Conservation (phyloP, 1,140 invertebrate species). For the Euborellia annulipes region DNA sequence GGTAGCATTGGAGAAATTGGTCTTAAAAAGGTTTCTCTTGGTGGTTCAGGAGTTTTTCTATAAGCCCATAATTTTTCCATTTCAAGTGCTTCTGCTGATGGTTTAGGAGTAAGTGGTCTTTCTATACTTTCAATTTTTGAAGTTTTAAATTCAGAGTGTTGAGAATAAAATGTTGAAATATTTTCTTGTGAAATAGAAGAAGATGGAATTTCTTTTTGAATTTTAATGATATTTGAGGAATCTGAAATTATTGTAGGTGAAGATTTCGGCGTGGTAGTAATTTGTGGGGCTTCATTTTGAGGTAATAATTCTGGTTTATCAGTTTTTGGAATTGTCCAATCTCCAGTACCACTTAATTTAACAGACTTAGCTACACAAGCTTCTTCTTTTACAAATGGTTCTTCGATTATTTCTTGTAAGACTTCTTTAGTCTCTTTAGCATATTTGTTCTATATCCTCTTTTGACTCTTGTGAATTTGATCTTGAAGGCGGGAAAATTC, state of each 20-base stretch:
- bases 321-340: conserved; percentile 1
- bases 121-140: conserved; percentile 19
- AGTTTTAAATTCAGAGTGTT: too few relatives aligned
- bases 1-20: background rate
- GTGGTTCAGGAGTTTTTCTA: conserved; percentile 9
- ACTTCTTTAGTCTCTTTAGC: background rate
- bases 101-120: conserved; percentile 27
- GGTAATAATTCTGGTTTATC: too few relatives aligned
- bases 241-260: too few relatives aligned
- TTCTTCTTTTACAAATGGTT: conserved; percentile 11
- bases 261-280: too few relatives aligned
- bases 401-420: conserved; percentile 6
- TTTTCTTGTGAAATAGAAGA: background rate
- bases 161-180: background rate
- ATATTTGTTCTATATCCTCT: too few relatives aligned
- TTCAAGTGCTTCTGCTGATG: conserved; percentile 38
- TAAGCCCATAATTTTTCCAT: conserved; percentile 44
- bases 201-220: too few relatives aligned
- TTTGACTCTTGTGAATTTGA: too few relatives aligned
- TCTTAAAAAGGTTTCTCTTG: conserved; percentile 1
- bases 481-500: conserved; percentile 33
- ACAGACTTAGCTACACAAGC: conserved; percentile 8
- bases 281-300: too few relatives aligned
- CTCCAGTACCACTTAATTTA: conserved; percentile 1
- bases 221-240: too few relatives aligned